Evolutionary conservation across 1,140 invertebrate species (phyloP).

Genomic region (Coelopa frigida): DNA sequence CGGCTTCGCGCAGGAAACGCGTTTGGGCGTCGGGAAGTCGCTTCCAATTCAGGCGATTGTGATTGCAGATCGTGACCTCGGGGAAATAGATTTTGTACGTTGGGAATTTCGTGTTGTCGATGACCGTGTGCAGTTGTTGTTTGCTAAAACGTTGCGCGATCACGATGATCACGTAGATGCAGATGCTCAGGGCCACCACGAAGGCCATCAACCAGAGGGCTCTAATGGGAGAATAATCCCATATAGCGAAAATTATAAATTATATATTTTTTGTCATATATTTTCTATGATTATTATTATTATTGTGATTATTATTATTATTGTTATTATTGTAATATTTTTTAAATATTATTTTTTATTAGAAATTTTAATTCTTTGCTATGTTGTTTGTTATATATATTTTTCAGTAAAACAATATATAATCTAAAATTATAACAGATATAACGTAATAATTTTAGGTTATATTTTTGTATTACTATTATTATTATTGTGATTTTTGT

Average conservation of each 20-base stretch:
- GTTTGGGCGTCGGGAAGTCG: constrained; percentile 20
- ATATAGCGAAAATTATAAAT: not conserved
- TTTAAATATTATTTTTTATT: too few species aligned
- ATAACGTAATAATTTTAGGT: too few species aligned
- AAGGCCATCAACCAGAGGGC: constrained; percentile 21
- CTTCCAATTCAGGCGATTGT: constrained; percentile 36
- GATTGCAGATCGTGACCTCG: constrained; percentile 32
- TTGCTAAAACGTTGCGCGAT: constrained; percentile 20
- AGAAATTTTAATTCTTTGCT: too few species aligned
- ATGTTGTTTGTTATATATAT: too few species aligned
- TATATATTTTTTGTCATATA: not conserved
- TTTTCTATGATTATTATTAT: too few species aligned
- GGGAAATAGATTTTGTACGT: constrained; percentile 30
- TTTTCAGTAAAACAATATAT: too few species aligned
- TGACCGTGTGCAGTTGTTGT: constrained; percentile 26
- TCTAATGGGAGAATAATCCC: too few species aligned
- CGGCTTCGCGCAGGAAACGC: constrained; percentile 11
- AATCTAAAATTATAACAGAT: too few species aligned
- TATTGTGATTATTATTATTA: too few species aligned
- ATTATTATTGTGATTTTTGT: too few species aligned
- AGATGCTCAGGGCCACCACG: constrained; percentile 16
- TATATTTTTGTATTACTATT: too few species aligned
- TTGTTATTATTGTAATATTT: too few species aligned
- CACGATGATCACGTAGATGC: constrained; percentile 23
- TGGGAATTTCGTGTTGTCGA: constrained; percentile 23